Percentiles rank a stretch among this genome's conserved stretches.
Conservation (phyloP, 2,888 invertebrate genomes). For the Drosophila suboccidentalis region DNA sequence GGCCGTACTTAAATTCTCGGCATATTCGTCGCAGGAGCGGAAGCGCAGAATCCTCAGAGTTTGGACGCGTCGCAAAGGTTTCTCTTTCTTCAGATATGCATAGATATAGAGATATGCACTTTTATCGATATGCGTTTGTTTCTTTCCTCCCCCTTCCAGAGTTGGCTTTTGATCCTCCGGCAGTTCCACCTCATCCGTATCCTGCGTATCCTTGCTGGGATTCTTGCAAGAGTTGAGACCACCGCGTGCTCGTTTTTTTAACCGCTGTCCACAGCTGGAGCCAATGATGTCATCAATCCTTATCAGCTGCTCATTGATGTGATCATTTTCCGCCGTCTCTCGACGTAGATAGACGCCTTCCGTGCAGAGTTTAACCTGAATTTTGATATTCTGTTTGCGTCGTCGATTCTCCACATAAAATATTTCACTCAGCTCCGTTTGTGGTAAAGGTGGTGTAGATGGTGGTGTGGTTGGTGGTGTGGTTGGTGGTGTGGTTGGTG, state of each 20-base stretch:
- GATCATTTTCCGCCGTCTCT: constrained; percentile 88
- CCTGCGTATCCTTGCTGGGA: constrained; percentile 80
- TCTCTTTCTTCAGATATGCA: constrained; percentile 91
- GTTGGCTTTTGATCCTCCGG: constrained; percentile 70
- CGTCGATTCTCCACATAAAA: constrained; percentile 87
- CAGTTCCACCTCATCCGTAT: constrained; percentile 18
- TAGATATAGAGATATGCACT: constrained; percentile 95
- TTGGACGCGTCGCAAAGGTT: constrained; percentile 90
- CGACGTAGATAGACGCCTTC: constrained; percentile 91
- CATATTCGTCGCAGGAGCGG: constrained; percentile 92
- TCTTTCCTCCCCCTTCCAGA: neutral
- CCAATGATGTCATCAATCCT: constrained; percentile 92
- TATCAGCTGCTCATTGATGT: constrained; percentile 91
- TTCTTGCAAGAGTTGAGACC: constrained; percentile 90
- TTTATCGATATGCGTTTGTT: constrained; percentile 86
- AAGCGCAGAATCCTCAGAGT: constrained; percentile 93
- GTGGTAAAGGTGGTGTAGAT: neutral
- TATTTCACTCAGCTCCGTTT: constrained; percentile 65
- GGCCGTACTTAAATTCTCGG: constrained; percentile 93
- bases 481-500: neutral
- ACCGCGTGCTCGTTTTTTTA: constrained; percentile 71
- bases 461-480: neutral
- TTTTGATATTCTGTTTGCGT: constrained; percentile 92
- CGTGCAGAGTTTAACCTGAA: constrained; percentile 91
- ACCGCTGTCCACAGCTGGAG: constrained; percentile 88